Evolutionary conservation across 2,113 vertebrate genomes (phyloP), one percentile per base, ranked within the genome.

Genomic region (Podarcis raffonei): DNA sequence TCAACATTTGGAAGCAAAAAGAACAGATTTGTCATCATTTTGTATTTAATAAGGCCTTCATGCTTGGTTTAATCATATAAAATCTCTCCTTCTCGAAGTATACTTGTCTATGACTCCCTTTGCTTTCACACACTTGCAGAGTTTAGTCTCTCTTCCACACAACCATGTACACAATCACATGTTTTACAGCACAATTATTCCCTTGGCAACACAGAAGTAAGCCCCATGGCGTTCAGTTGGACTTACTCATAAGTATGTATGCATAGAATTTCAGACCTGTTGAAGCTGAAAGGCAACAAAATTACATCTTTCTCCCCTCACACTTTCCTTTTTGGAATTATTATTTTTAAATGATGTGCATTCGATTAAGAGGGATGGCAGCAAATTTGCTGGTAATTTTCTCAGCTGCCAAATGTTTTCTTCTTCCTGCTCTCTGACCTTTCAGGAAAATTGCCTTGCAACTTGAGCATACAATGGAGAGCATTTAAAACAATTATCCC

Each of bases 401-500:
- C 27, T 88, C 84, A 72, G 85, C 42, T 85, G 16, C 25, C 86
- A 75, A 5, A 37, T 77, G 87, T 6, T 78, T 88, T 89, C 27
- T 89, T 86, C 83, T 80, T 90, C 71, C 2, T 82, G 1, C 59
- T 90, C 89, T 92, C 75, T 89, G 91, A 92, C 81, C 75, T 88
- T 91, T 84, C n/a, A 37, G 1, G 32, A 37, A 91, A 95, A 93
- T 89, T 83, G 69, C 59, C 32, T 18, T 53, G 68, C 15, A 77
- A 76, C 68, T 90, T 91, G 69, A 86, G 91, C 85, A 87, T 53
- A 89, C 87, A 91, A 91, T 89, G 53, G 13, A 32, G 69, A 87
- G 75, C 84, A 72, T 25, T 92, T 93, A 89, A 92, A 93, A 85
- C 77, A 42, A 77, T 93, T 93, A 89, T 80, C 48, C 89, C 59